Evolutionary conservation across 2,113 vertebrate genomes (phyloP), one percentile per base, ranked within the genome.

Genomic region (Smithornis capensis): DNA sequence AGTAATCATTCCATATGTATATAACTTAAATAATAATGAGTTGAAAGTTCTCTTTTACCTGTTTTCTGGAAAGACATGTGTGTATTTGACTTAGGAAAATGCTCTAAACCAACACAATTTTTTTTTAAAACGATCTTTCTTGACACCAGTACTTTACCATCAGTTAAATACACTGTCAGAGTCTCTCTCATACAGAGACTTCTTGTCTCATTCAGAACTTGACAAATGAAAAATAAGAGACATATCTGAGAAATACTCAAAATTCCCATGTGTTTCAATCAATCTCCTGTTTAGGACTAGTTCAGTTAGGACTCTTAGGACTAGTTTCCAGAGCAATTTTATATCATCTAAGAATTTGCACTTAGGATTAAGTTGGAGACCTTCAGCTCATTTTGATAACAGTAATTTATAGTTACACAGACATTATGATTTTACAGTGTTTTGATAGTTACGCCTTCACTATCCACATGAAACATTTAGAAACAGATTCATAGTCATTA

Each of bases 361-460:
- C 89, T 95, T 78, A 64, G 65, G 56, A 94, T 84, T 70, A 94
- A 96, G 77, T 92, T 96, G 87, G 81, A 97, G 95, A 97, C 96
- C 96, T 97, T 91, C 64, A 94, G 92, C 91, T 95, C 89, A 38
- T 95, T 91, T 87, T 95, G 77, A 94, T 96, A 95, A 95, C 89
- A 94, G 94, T 94, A 96, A 97, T 96, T 96, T 94, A 97, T 94
- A 96, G 89, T 91, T 92, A 50, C 91, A 92, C 81, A 96, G 94
- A 93, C 95, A 95, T 96, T 96, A 93, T 92, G 91, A 95, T 95
- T 94, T 97, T 96, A 95, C 89, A 96, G 84, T 96, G 95, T 97
- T 97, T 96, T 97, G 95, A 96, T 97, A 97, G 95, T 94, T 96
- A 96, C 94, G 94, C 96, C 95, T 92, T 95, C 95, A 96, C 81